Evolutionary conservation across 2,113 vertebrate species (phyloP), one percentile per base, ranked within the genome.

Genomic region (Calyptomena viridis): DNA sequence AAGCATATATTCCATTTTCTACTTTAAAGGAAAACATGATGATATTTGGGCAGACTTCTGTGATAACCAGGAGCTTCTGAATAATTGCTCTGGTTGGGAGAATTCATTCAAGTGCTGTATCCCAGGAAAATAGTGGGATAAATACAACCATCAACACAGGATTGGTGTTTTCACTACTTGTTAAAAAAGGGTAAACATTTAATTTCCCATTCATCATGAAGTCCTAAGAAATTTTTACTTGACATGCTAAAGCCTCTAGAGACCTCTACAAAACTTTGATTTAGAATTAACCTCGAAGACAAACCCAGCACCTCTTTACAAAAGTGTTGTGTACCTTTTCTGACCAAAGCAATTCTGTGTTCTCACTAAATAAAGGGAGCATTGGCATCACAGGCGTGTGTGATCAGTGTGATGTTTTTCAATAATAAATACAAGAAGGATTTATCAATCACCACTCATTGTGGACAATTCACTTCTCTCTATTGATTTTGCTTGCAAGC

Each of bases 381-480:
- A 39, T 18, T 79, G 77, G 19, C 53, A 71, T 77, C 63, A 55
- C 3, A 87, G 68, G 50, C 46, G 18, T 47, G 30, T 80, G 47
- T 67, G 76, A 93, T 71, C 85, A 86, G 42, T 33, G 27, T 35
- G 53, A 56, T 14, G 30, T 5, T 92, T 78, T 89, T 27, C 62
- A 73, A 64, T 66, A 88, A 91, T 44, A 84, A 90, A 93, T 44
- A 71, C 90, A 94, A 80, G 12, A 80, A 90, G 88, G 58, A 80
- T 86, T 90, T 88, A 93, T 88, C 71, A 80, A 83, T 76, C 1
- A 8, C 24, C 63, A 69, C 67, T 22, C 72, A 40, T 62, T 85
- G 82, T 58, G 90, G 88, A 83, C 63, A 93, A 92, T 72, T 92
- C 67, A 74, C 85, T 96, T 90, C 77, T 81, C 87, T 87, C 76